Conservation (phyloP, 2,797 vertebrate species). For the Emydoidea blandingii region DNA sequence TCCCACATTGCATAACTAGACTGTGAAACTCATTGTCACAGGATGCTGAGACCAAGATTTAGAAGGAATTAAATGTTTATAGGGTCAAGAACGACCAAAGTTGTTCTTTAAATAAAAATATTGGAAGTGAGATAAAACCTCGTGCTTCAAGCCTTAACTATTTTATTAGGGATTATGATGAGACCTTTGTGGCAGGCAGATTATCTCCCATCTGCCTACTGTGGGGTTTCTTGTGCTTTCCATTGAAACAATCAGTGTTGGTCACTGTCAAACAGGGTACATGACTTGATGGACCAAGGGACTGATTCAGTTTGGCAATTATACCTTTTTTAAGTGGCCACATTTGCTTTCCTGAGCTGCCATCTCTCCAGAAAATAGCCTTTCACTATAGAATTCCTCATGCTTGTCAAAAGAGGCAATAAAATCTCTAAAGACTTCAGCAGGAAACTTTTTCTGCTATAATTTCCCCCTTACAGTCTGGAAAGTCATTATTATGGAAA, state of each 20-base stretch:
- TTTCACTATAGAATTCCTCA: neutral
- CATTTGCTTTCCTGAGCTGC: neutral
- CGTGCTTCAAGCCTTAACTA: neutral
- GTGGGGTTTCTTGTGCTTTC: neutral
- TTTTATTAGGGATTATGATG: neutral
- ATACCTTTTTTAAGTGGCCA: neutral
- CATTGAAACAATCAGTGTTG: neutral
- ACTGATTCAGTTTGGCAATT: neutral
- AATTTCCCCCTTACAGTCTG: neutral
- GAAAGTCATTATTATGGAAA: neutral
- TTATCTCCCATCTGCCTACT: neutral
- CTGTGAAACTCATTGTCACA: neutral
- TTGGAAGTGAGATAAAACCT: neutral
- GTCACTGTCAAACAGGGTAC: neutral
- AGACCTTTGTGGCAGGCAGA: neutral
- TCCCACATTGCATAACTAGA: neutral
- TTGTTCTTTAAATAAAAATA: neutral
- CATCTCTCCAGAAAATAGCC: neutral
- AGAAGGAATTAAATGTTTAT: neutral
- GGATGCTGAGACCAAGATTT: neutral
- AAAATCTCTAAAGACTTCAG: neutral
- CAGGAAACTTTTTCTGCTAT: neutral
- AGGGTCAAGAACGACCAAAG: neutral
- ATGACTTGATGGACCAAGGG: neutral
- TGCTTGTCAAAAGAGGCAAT: neutral